Base-by-base conservation (phyloP, 2,888 invertebrate genomes). In the Meta bourneti region DNA sequence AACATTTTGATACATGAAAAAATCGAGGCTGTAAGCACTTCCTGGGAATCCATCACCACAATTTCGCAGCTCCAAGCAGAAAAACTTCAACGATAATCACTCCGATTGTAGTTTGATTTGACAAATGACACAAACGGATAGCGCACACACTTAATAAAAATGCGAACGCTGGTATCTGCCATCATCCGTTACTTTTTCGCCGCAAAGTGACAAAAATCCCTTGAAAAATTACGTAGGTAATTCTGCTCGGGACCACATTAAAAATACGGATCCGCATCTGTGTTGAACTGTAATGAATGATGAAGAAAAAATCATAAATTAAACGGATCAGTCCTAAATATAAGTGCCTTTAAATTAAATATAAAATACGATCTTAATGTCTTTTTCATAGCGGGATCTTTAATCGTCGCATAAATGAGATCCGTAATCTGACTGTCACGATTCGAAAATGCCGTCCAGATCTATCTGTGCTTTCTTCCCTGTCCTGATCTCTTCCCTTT, bases 331-430 rank as follows among this genome's bases (percentile, higher is more conserved):
- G 78, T 72, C 54, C 54, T 20, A 49, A n/a, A 77, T 77, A 77
- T 79, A 88, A 88, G 71, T 54, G 49, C 54, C 49, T 82, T 81
- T 77, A 82, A 34, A 34, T 34, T 1, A 34, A 51, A 69, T 83
- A 77, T 81, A 75, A 82, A 89, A 89, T 82, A 20, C 54, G 54
- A 70, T 77, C 89, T 82, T 82, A 89, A 89, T 89, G 82, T 19
- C 75, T 82, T 82, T 89, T 75, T 82, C 75, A 82, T 81, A 48
- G 16, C 19, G 72, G 79, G 74, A 85, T 85, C 34, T 74, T 72
- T 90, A 90, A 90, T 90, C 48, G 72, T 20, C 16, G 9, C n/a
- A 52, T 79, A 79, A 89, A 90, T 84, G 83, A 78, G 77, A 85
- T 77, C 74, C 54, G 34, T 85, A 85, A 85, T 85, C 75, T 48